Conservation (phyloP, 1,140 invertebrate species). For the Apis dorsata region DNA sequence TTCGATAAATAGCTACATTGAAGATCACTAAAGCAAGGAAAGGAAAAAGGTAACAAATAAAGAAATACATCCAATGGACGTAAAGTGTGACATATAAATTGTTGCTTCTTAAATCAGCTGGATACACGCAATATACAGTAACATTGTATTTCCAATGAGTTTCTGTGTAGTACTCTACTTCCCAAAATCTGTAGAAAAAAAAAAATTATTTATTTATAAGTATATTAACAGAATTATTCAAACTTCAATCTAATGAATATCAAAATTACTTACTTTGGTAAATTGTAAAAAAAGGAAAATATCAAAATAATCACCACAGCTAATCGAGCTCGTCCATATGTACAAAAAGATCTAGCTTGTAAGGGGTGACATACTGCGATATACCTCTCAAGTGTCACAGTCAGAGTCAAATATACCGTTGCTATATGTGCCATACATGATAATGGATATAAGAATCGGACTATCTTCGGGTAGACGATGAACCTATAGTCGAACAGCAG, state of each 20-base stretch:
- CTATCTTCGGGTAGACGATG: conserved; percentile 89
- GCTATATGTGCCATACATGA: conserved; percentile 94
- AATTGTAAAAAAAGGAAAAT: conserved; percentile 93
- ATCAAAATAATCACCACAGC: conserved; percentile 92
- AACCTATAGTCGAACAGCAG: conserved; percentile 89
- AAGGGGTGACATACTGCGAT: conserved; percentile 97
- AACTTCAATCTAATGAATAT: too few species aligned
- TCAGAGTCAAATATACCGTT: conserved; percentile 96
- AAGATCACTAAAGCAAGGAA: conserved; percentile 91
- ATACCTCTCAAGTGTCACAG: conserved; percentile 97
- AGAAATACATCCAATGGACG: conserved; percentile 94
- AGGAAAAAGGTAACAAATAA: conserved; percentile 95
- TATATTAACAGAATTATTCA: too few species aligned
- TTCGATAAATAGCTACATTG: conserved; percentile 93
- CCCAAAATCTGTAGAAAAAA: conserved; percentile 82
- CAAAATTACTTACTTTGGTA: conserved; percentile 81
- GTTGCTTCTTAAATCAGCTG: conserved; percentile 86
- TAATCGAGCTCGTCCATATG: conserved; percentile 91
- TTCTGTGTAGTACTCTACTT: conserved; percentile 80
- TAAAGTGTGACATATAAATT: conserved; percentile 90
- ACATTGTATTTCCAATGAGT: conserved; percentile 81
- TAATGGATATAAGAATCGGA: conserved; percentile 91
- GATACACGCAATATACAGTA: conserved; percentile 86
- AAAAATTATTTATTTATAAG: not conserved
- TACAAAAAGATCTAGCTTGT: conserved; percentile 92